phyloP scores from a whole-genome alignment of 2,888 invertebrate species.

The Ischnura elegans region DNA sequence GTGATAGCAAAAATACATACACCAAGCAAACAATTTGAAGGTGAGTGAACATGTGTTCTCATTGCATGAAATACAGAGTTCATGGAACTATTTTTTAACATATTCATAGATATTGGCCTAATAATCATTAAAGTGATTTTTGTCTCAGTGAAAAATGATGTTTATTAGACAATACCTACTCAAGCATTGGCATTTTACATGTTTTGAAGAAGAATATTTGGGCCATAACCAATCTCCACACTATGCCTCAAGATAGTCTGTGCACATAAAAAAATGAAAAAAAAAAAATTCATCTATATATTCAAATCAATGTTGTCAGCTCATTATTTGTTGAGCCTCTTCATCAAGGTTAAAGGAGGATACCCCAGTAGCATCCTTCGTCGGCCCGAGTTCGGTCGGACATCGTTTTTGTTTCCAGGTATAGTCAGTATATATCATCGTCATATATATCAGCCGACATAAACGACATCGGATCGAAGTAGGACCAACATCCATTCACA shows the following conservation, averaged over 20 bases:
- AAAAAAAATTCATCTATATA: too few relatives aligned
- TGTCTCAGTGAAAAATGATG: background rate
- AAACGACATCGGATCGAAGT: too few relatives aligned
- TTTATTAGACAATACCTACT: background rate
- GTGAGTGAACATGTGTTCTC: conserved; percentile 48
- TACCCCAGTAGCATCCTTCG: background rate
- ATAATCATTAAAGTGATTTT: background rate
- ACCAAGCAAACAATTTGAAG: conserved; percentile 34
- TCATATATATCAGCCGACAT: too few relatives aligned
- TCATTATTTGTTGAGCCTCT: background rate
- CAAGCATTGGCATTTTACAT: background rate
- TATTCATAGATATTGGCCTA: conserved; percentile 45
- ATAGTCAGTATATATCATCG: too few relatives aligned
- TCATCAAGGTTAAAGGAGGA: background rate
- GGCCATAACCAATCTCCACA: background rate
- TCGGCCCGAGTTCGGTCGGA: too few relatives aligned
- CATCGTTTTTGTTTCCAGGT: too few relatives aligned
- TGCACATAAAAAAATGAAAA: background rate
- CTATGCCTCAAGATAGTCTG: background rate
- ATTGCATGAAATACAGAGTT: conserved; percentile 2
- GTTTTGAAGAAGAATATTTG: background rate
- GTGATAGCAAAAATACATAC: conserved; percentile 37
- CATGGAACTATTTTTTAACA: conserved; percentile 26
- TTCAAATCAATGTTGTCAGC: too few relatives aligned
- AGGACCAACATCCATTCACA: too few relatives aligned